Conservation (phyloP, 2,888 invertebrate genomes). For the Therioaphis trifolii region DNA sequence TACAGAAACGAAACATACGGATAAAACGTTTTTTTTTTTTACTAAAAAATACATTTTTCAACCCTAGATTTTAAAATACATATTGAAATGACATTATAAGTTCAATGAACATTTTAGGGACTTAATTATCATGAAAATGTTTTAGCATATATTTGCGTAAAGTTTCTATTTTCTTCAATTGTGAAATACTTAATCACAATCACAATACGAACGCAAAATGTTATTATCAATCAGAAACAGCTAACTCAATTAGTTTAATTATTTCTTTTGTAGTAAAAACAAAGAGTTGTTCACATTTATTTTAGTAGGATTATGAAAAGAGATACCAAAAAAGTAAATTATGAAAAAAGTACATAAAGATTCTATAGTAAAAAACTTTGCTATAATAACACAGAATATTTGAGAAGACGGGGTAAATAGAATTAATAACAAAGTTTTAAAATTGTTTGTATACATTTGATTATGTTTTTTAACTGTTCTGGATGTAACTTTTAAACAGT, state of each 20-base stretch:
- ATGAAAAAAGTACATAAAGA: slow-evolving; percentile 34
- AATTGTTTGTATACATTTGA: slow-evolving; percentile 19
- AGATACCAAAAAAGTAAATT: slow-evolving; percentile 39
- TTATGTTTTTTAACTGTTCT: slow-evolving; percentile 31
- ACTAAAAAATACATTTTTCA: no score
- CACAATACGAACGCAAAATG: slow-evolving; percentile 37
- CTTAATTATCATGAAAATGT: not conserved
- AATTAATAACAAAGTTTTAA: slow-evolving; percentile 11
- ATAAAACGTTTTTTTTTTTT: no score
- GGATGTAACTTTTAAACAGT: slow-evolving; percentile 5
- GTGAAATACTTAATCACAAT: slow-evolving; percentile 25
- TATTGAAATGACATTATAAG: not conserved
- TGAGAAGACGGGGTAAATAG: not conserved
- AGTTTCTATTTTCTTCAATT: slow-evolving; percentile 25
- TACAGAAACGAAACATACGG: no score
- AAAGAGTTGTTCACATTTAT: slow-evolving; percentile 40
- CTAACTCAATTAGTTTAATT: slow-evolving; percentile 54
- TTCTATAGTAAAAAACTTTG: slow-evolving; percentile 14
- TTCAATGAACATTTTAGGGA: not conserved
- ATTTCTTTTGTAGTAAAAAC: slow-evolving; percentile 42
- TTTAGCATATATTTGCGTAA: not conserved
- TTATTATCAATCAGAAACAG: slow-evolving; percentile 41
- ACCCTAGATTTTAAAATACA: no score
- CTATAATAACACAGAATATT: not conserved
- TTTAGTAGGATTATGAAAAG: slow-evolving; percentile 38